A percentile compares a stretch with the other conserved stretches of the same genome.
Evolutionary conservation across 2,113 vertebrate genomes (phyloP).

Genomic region (Leucosticte australis): DNA sequence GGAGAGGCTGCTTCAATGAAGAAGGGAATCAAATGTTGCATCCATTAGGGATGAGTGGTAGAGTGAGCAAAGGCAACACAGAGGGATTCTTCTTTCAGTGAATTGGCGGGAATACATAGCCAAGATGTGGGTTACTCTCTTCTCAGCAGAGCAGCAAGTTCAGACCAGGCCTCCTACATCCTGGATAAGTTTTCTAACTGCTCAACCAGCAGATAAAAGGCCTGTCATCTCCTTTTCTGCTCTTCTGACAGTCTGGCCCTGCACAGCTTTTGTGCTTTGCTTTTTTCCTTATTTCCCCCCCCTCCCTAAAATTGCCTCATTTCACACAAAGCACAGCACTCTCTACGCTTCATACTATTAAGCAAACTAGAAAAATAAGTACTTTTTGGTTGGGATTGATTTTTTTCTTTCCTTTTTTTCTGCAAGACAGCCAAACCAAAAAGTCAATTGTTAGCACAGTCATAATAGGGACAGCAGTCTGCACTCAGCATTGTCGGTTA

Average conservation of each 20-base stretch:
- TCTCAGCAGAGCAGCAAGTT: background rate
- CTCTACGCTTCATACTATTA: background rate
- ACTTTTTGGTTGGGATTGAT: background rate
- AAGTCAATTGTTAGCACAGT: constrained; percentile 60
- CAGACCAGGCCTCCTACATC: background rate
- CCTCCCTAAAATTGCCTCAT: background rate
- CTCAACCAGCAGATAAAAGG: constrained; percentile 16
- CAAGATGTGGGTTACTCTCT: background rate
- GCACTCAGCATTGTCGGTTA: constrained; percentile 17
- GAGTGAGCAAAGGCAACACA: background rate
- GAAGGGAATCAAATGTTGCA: background rate
- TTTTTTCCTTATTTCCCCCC: background rate
- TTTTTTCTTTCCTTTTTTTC: background rate
- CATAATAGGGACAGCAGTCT: constrained; percentile 31
- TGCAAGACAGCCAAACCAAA: constrained; percentile 49
- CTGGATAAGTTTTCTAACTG: constrained; percentile 9
- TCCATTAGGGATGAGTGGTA: background rate
- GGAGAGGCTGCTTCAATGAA: background rate
- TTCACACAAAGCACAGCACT: background rate
- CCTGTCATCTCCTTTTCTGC: constrained; percentile 52
- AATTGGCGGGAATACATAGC: background rate
- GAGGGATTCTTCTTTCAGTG: background rate
- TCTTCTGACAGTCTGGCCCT: constrained; percentile 9
- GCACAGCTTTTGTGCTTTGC: background rate
- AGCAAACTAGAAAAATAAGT: background rate